Conservation (phyloP, 92 coral and sea anemone species). For the Porites evermanni region DNA sequence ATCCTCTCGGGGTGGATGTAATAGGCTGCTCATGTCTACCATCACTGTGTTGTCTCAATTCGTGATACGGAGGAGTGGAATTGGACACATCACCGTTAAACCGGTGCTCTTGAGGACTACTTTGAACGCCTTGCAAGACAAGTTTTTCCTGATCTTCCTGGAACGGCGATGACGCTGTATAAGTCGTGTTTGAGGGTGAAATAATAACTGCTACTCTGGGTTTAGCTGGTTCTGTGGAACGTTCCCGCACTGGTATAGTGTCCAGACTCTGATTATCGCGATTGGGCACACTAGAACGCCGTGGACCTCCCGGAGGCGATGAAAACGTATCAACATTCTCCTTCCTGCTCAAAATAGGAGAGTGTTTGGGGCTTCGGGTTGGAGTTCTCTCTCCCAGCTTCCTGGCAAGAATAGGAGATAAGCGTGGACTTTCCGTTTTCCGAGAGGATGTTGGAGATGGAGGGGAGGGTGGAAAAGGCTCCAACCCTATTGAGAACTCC, state of each 20-base stretch:
- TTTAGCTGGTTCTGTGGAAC: slow-evolving; percentile 18
- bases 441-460: slow-evolving; percentile 44
- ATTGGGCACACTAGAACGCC: slow-evolving; percentile 7
- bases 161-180: neutral
- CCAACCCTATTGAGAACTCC: slow-evolving; percentile 18
- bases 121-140: neutral
- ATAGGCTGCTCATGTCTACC: slow-evolving; percentile 9
- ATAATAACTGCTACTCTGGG: slow-evolving; percentile 17
- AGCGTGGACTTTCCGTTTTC: slow-evolving; percentile 49
- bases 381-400: slow-evolving; percentile 34
- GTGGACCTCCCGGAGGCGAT: neutral
- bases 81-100: slow-evolving; percentile 6
- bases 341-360: slow-evolving; percentile 38
- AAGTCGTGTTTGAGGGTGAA: neutral
- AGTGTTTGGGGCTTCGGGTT: slow-evolving; percentile 37
- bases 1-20: slow-evolving; percentile 21
- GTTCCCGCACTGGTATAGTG: slow-evolving; percentile 39
- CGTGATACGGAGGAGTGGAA: neutral
- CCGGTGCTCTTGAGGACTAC: neutral
- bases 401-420: slow-evolving; percentile 40
- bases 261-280: slow-evolving; percentile 12
- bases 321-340: neutral
- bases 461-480: slow-evolving; percentile 32
- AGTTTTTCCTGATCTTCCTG: slow-evolving; percentile 27
- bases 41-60: slow-evolving; percentile 3